Evolutionary conservation across 2,888 invertebrate genomes (phyloP).

Genomic region (Hyppa rectilinea): DNA sequence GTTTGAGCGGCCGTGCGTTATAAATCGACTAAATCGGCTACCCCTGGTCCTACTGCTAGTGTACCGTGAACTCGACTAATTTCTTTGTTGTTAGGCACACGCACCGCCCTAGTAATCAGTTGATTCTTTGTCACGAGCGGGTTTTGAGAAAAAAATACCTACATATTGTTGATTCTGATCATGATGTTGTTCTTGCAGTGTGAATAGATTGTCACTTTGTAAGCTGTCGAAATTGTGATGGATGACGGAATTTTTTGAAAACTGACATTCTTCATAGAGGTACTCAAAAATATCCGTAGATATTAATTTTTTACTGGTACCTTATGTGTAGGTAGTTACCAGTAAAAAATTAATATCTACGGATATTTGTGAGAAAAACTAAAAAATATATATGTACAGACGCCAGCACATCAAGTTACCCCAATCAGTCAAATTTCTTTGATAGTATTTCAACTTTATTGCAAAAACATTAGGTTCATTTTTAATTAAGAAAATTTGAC

Average conservation of each 20-base stretch:
- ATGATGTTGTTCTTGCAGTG: conserved; percentile 5
- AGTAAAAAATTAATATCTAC: too few relatives aligned
- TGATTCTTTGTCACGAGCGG: conserved; percentile 46
- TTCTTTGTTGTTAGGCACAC: conserved; percentile 67
- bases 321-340: too few relatives aligned
- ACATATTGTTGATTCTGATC: conserved; percentile 18
- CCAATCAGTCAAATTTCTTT: too few relatives aligned
- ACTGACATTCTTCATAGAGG: too few relatives aligned
- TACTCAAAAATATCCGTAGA: too few relatives aligned
- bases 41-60: conserved; percentile 61
- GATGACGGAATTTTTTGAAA: not conserved
- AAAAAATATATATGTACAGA: too few relatives aligned
- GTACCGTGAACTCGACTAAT: conserved; percentile 70
- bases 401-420: too few relatives aligned
- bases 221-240: not conserved
- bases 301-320: too few relatives aligned
- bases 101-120: conserved; percentile 61
- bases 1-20: conserved; percentile 84
- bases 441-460: too few relatives aligned
- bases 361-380: too few relatives aligned
- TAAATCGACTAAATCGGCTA: conserved; percentile 65
- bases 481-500: too few relatives aligned
- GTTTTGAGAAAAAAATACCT: conserved; percentile 36
- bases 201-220: conserved; percentile 4
- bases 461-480: too few relatives aligned